These are phyloP conservation scores for Coilia nasus DNA, from an alignment of 2,797 vertebrate species.

Conservation along the genomic window DNA sequence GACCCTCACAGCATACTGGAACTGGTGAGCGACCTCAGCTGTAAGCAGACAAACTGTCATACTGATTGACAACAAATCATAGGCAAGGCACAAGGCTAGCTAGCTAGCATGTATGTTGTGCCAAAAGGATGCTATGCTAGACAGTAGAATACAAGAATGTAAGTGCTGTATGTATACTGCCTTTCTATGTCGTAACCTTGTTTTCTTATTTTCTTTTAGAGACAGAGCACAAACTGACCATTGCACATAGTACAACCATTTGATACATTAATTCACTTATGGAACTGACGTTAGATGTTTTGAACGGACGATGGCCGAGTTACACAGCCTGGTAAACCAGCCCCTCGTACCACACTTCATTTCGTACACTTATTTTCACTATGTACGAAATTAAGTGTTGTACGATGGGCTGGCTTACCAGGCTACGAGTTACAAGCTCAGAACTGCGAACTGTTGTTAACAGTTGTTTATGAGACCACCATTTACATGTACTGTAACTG, in stretches of 20 bases:
- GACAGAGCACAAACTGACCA: background rate
- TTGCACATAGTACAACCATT: background rate
- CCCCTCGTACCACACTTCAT: too few relatives aligned
- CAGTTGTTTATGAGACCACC: background rate
- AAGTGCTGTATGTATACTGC: too few relatives aligned
- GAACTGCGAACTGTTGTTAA: background rate
- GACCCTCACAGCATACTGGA: conserved; percentile 96
- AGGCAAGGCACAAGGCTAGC: background rate
- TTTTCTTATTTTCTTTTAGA: background rate
- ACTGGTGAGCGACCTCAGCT: conserved; percentile 97
- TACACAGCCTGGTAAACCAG: too few relatives aligned
- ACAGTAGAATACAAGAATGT: background rate
- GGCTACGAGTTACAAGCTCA: background rate
- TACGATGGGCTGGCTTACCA: too few relatives aligned
- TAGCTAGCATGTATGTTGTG: background rate
- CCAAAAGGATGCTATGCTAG: background rate
- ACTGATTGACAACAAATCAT: background rate
- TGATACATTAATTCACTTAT: background rate
- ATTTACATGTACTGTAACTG: background rate
- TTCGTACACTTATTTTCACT: too few relatives aligned
- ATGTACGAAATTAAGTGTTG: too few relatives aligned
- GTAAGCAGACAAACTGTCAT: conserved; percentile 47
- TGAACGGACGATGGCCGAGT: background rate
- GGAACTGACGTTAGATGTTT: background rate
- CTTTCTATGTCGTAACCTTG: too few relatives aligned